A percentile compares a stretch with the other conserved stretches of the same genome.
Conservation (phyloP, 2,797 vertebrate species). For the Ispidina picta region DNA sequence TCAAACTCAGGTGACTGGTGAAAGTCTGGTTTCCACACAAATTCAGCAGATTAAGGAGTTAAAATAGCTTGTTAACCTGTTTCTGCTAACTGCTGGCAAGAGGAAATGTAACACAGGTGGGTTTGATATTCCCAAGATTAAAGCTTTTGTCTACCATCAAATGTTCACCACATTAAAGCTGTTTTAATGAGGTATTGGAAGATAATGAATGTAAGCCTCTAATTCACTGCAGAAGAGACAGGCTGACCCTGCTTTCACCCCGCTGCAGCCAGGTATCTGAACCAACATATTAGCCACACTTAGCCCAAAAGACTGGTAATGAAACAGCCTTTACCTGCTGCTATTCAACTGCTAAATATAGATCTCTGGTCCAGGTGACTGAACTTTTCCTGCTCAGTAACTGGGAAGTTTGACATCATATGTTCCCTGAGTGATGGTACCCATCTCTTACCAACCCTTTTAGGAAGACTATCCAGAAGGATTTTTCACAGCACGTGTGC, state of each 20-base stretch:
- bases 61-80: conserved; percentile 76
- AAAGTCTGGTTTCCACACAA: conserved; percentile 67
- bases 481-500: background rate
- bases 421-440: background rate
- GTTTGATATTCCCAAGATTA: conserved; percentile 79
- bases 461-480: background rate
- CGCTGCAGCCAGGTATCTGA: conserved; percentile 75
- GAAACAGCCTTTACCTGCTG: background rate
- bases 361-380: background rate
- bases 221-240: conserved; percentile 75
- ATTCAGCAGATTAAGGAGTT: conserved; percentile 69
- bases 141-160: conserved; percentile 78
- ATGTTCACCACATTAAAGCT: conserved; percentile 78
- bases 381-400: background rate
- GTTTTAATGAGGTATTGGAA: conserved; percentile 79
- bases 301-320: background rate
- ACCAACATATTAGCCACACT: conserved; percentile 70
- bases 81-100: conserved; percentile 72
- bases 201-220: conserved; percentile 79
- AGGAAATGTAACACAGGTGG: conserved; percentile 83
- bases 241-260: conserved; percentile 73
- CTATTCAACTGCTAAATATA: background rate
- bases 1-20: conserved; percentile 63
- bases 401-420: background rate
- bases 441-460: background rate